Evolutionary conservation across 2,888 invertebrate genomes (phyloP).

Genomic region (Caenorhabditis sulstoni): DNA sequence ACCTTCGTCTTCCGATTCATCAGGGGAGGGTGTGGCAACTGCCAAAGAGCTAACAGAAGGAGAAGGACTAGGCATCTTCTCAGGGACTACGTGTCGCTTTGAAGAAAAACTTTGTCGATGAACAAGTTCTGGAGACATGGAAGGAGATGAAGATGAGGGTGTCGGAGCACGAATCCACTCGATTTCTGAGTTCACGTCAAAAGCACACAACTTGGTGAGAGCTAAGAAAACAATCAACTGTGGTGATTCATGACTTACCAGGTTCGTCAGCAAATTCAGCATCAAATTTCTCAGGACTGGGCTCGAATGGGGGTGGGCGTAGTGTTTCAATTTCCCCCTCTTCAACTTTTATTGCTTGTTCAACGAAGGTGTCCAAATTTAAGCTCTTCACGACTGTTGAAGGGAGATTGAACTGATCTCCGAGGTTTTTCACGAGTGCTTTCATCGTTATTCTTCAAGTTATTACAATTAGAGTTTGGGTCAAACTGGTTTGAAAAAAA

Average conservation of each 20-base stretch:
- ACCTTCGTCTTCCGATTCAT: slow-evolving; percentile 51
- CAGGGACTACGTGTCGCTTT: slow-evolving; percentile 34
- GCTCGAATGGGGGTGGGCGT: slow-evolving; percentile 77
- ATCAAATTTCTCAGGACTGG: slow-evolving; percentile 57
- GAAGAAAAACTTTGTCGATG: slow-evolving; percentile 34
- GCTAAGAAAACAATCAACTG: not conserved
- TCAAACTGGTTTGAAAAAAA: too few relatives aligned
- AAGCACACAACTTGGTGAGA: slow-evolving; percentile 11
- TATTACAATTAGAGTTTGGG: too few relatives aligned
- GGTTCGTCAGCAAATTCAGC: slow-evolving; percentile 59
- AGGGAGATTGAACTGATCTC: slow-evolving; percentile 79
- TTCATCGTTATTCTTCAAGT: slow-evolving; percentile 77
- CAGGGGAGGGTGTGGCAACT: slow-evolving; percentile 40
- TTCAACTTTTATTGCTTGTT: slow-evolving; percentile 79
- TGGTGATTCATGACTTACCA: slow-evolving; percentile 8
- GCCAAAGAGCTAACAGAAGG: slow-evolving; percentile 38
- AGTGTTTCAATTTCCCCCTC: slow-evolving; percentile 78
- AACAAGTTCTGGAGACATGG: slow-evolving; percentile 62
- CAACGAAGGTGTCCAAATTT: slow-evolving; percentile 79
- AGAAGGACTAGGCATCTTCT: slow-evolving; percentile 43
- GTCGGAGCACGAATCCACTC: slow-evolving; percentile 75
- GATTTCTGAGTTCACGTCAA: slow-evolving; percentile 58
- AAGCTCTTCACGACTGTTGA: slow-evolving; percentile 71
- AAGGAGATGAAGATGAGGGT: slow-evolving; percentile 59
- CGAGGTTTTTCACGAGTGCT: slow-evolving; percentile 77